These are phyloP conservation scores for Chloromyia formosa DNA, from an alignment of 2,888 invertebrate genomes.

Conservation along the genomic window DNA sequence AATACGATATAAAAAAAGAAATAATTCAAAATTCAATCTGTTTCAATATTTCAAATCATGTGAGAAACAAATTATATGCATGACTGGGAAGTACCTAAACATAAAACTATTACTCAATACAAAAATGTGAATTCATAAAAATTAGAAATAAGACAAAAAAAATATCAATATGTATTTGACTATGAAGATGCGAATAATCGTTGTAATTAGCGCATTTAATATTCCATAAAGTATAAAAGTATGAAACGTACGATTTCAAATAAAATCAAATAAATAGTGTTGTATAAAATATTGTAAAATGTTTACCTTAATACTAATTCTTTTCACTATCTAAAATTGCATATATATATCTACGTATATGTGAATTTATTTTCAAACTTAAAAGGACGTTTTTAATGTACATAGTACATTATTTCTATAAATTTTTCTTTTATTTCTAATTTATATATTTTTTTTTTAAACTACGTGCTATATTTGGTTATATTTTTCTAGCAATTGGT, in stretches of 20 bases:
- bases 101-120: too few relatives aligned
- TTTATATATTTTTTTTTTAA: background rate
- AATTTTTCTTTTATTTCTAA: too few relatives aligned
- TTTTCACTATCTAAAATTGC: background rate
- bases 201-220: too few relatives aligned
- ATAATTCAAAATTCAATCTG: too few relatives aligned
- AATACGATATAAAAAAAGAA: too few relatives aligned
- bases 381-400: constrained; percentile 15
- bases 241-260: background rate
- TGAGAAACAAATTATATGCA: too few relatives aligned
- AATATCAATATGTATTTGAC: too few relatives aligned
- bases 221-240: constrained; percentile 1
- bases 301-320: background rate
- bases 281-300: constrained; percentile 1
- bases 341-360: background rate
- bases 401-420: constrained; percentile 26
- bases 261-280: background rate
- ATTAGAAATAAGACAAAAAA: too few relatives aligned
- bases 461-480: constrained; percentile 8
- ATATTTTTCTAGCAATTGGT: background rate
- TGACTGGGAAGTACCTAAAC: too few relatives aligned
- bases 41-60: too few relatives aligned
- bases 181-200: too few relatives aligned
- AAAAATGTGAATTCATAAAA: too few relatives aligned
- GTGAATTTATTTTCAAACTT: background rate